Evolutionary conservation across 53 echinoderm and acorn worm genomes (phyloP).

Genomic region (Paracentrotus lividus): DNA sequence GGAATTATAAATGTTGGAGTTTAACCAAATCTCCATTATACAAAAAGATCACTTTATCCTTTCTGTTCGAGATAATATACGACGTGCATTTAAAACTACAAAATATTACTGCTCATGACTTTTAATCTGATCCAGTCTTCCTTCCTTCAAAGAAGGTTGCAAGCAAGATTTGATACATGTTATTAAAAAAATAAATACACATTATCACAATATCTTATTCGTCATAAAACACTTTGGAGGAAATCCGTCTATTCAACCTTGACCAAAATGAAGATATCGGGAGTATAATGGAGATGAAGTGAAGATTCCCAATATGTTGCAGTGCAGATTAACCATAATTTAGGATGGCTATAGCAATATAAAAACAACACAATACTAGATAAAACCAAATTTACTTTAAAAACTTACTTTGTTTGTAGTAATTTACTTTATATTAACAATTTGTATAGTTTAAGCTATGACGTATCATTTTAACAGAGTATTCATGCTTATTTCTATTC

Average conservation of each 20-base stretch:
- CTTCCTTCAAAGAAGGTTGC: background rate
- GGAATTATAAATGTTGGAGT: slow-evolving; percentile 18
- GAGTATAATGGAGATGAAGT: background rate
- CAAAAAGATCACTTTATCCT: background rate
- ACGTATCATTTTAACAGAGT: no score
- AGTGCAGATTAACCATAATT: background rate
- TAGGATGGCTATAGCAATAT: background rate
- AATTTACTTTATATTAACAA: no score
- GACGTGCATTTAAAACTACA: background rate
- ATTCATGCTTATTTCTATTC: no score
- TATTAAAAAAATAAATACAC: background rate
- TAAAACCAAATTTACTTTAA: no score
- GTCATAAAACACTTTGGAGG: background rate
- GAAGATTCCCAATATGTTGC: background rate
- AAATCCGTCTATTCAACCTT: background rate
- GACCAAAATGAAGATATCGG: background rate
- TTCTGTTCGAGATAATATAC: no score
- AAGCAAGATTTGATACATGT: background rate
- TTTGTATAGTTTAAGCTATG: no score
- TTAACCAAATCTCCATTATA: background rate
- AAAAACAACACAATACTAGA: no score
- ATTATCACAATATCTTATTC: background rate
- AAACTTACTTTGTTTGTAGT: no score
- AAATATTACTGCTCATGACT: background rate
- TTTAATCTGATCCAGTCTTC: background rate